Conservation (phyloP, 2,113 vertebrate species). For the Isurus oxyrinchus region DNA sequence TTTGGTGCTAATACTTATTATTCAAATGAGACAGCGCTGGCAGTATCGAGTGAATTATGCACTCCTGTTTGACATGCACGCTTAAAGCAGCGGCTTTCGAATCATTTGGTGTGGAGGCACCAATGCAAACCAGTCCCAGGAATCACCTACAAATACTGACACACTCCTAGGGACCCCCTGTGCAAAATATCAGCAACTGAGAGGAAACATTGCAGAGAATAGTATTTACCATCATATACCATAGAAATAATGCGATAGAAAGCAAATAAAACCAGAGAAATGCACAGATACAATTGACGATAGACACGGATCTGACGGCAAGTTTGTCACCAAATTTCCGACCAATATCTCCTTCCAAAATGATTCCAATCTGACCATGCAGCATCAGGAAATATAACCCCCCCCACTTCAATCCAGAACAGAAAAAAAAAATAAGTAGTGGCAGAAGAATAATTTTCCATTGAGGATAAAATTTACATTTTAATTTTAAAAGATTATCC, state of each 20-base stretch:
- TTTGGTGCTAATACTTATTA: not conserved
- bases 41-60: not conserved
- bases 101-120: not conserved
- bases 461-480: not conserved
- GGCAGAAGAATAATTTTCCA: not conserved
- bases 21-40: not conserved
- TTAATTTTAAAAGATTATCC: not conserved
- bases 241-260: not conserved
- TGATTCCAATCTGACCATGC: not conserved
- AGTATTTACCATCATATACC: not conserved
- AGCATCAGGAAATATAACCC: not conserved
- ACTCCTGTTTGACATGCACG: not conserved
- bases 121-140: not conserved
- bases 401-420: not conserved
- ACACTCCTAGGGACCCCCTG: not conserved
- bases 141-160: not conserved
- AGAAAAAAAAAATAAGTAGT: not conserved
- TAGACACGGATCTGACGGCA: not conserved
- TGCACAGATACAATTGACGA: not conserved
- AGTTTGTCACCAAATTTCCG: not conserved
- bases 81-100: not conserved
- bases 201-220: not conserved
- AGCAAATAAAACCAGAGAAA: not conserved
- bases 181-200: not conserved
- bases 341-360: not conserved